Evolutionary conservation across 2,888 invertebrate genomes (phyloP), one percentile per base, ranked within the genome.

Genomic region (Lycocerus yunnanus): DNA sequence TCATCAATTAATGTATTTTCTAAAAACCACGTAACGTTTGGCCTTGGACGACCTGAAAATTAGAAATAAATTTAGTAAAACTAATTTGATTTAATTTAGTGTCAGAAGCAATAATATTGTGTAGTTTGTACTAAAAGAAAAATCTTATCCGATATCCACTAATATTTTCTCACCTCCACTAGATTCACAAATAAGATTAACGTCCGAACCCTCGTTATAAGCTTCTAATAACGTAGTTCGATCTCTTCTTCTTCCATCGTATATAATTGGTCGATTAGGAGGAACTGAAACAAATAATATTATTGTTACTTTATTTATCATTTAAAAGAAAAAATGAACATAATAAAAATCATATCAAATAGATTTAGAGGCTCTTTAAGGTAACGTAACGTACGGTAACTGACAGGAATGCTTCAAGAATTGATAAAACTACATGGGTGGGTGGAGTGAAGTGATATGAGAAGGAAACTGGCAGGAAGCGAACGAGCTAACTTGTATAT

Each of bases 1-100:
- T 95, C 95, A 86, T 95, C 95, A 84, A 95, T 93, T 83, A 95
- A 92, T 21, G 91, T 91, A 86, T 95, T 95, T 85, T 95, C 95
- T 81, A 95, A 89, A 87, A 93, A 96, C 96, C 96, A 96, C 79
- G 92, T 93, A 77, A 96, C 92, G 79, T 91, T 90, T 6, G 96
- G 95, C 78, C 92, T 88, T 60, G 96, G 96, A 79, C 91, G 91
- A 79, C 94, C 94, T 94, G 87, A 24, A 82, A 85, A 77, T 76
- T 15, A 67, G 20, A 20, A 71, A 60, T 15, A 68, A 66, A 68
- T 60, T 27, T 63, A 24, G 24, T 66, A 60, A 66, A 67, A 63
- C 58, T 21, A 16, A 67, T 58, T 69, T 59, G 6, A 60, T 60
- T 43, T 13, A 43, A 43, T 43, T n/a, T n/a, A n/a, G 43, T 43